These are phyloP conservation scores for Tholera decimalis DNA, from an alignment of 2,888 invertebrate genomes.

Conservation along the genomic window DNA sequence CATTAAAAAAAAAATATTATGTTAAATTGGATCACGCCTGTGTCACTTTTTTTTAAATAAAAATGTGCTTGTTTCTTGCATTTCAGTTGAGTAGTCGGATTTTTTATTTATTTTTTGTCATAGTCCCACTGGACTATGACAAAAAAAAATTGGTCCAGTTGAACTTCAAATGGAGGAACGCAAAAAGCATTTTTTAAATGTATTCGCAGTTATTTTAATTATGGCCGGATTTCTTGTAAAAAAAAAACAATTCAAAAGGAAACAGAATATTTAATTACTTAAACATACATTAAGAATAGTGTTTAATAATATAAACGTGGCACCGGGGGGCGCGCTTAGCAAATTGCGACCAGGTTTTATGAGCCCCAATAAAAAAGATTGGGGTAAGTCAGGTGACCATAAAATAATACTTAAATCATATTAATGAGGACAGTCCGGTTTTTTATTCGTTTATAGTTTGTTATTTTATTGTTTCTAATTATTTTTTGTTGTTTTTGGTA, in stretches of 20 bases:
- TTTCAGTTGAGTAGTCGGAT: too few relatives aligned
- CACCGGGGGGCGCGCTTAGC: slow-evolving; percentile 48
- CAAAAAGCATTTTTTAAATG: too few relatives aligned
- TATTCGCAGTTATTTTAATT: too few relatives aligned
- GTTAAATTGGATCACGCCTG: too few relatives aligned
- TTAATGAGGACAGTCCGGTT: neutral
- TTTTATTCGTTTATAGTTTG: neutral
- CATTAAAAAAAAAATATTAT: too few relatives aligned
- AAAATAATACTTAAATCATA: slow-evolving; percentile 4
- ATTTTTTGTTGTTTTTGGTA: neutral
- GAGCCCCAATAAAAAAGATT: slow-evolving; percentile 48
- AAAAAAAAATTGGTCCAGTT: too few relatives aligned
- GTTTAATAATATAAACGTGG: slow-evolving; percentile 40
- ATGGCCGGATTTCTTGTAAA: too few relatives aligned
- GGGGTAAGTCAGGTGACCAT: slow-evolving; percentile 51
- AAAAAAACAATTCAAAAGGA: slow-evolving; percentile 4
- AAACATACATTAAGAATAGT: slow-evolving; percentile 31
- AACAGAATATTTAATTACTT: slow-evolving; percentile 12
- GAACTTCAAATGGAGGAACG: too few relatives aligned
- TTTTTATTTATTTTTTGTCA: too few relatives aligned
- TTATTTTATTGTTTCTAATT: neutral
- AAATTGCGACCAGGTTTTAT: slow-evolving; percentile 56
- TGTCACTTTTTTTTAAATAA: too few relatives aligned
- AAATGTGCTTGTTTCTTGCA: too few relatives aligned
- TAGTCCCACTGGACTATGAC: too few relatives aligned